A percentile compares a stretch with the other conserved stretches of the same genome.
These are phyloP conservation scores for Ceratina australensis DNA, from an alignment of 1,140 invertebrate species.

Conservation along the genomic window DNA sequence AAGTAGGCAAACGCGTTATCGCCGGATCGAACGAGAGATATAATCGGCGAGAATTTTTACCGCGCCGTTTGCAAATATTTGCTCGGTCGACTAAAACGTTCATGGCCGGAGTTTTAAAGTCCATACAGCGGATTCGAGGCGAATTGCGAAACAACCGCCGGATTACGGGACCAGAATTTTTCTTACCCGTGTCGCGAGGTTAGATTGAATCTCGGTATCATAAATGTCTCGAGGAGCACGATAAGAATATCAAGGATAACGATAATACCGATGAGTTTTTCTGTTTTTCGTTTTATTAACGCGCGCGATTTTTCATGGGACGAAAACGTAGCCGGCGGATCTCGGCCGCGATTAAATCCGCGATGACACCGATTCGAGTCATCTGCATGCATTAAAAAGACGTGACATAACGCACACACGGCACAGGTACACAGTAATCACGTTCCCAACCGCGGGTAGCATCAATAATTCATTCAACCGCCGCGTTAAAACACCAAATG, in stretches of 20 bases:
- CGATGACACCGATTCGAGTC: conserved; percentile 55
- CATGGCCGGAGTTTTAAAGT: neutral
- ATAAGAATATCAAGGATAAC: neutral
- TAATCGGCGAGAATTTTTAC: conserved; percentile 25
- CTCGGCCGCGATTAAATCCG: conserved; percentile 28
- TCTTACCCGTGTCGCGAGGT: neutral
- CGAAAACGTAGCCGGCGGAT: neutral
- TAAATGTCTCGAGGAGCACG: too few species aligned
- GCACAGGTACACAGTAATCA: conserved; percentile 47
- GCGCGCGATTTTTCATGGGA: neutral
- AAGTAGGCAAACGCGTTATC: neutral
- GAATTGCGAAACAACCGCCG: conserved; percentile 15
- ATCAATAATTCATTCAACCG: conserved; percentile 65
- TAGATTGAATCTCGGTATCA: too few species aligned
- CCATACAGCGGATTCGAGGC: neutral
- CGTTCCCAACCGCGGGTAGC: conserved; percentile 36
- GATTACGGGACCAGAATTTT: neutral
- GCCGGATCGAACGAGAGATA: neutral
- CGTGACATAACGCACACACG: conserved; percentile 55
- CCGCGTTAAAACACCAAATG: conserved; percentile 46
- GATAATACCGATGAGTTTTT: too few species aligned
- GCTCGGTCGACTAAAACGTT: neutral
- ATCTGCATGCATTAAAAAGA: conserved; percentile 57
- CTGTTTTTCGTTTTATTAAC: neutral
- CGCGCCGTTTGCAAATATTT: neutral